Percentiles rank a stretch among this genome's conserved stretches.
phyloP scores from a whole-genome alignment of 2,888 invertebrate species.

The Hydropsyche betteni region DNA sequence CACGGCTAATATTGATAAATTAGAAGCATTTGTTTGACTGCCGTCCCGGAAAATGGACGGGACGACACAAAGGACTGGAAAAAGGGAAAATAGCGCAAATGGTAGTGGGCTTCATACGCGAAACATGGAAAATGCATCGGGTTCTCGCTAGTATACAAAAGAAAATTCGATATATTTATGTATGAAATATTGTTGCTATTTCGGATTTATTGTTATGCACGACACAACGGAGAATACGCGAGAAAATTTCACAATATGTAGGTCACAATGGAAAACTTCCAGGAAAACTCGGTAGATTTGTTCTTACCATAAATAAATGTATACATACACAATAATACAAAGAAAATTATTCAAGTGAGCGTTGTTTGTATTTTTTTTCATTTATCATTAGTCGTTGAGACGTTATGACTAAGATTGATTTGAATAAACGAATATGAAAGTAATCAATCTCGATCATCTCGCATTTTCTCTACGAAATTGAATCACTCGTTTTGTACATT shows the following conservation, averaged over 20 bases:
- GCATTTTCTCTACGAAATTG: neutral
- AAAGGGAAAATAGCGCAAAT: neutral
- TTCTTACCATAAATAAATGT: too few species aligned
- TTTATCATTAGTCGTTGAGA: neutral
- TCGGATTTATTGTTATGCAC: too few species aligned
- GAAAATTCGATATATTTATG: too few species aligned
- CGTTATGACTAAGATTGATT: constrained; percentile 18
- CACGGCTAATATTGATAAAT: constrained; percentile 50
- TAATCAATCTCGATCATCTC: constrained; percentile 16
- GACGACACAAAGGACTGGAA: neutral
- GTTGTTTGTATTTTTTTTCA: too few species aligned
- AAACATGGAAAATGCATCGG: constrained; percentile 36
- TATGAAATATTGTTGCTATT: too few species aligned
- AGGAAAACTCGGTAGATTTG: too few species aligned
- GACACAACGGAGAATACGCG: too few species aligned
- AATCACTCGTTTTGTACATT: too few species aligned
- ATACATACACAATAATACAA: too few species aligned
- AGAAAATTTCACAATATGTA: too few species aligned
- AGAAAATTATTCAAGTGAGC: too few species aligned
- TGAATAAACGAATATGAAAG: constrained; percentile 11
- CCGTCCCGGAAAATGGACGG: constrained; percentile 12
- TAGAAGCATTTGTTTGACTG: constrained; percentile 45
- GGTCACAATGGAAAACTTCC: too few species aligned
- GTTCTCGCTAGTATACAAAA: neutral
- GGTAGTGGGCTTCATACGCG: neutral